Evolutionary conservation across 2,113 vertebrate genomes (phyloP), one percentile per base, ranked within the genome.

Genomic region (Catharus bicknelli): DNA sequence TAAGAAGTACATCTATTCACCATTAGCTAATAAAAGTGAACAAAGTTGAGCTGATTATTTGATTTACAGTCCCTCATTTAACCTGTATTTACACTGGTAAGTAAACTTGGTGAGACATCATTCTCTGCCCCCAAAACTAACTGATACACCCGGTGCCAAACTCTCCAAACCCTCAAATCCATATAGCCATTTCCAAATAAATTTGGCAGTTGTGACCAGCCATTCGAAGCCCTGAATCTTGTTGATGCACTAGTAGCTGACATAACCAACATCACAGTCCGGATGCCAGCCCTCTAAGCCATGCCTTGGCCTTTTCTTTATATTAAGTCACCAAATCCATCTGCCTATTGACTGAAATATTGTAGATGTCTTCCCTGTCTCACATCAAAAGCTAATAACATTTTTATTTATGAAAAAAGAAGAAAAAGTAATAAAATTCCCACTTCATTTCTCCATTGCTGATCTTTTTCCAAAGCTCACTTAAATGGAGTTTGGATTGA

Each of bases 221-320:
- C 26, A 50, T 16, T 43, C 6, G 17, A 47, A 92, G 13, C 16
- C 40, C 42, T 38, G 40, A 47, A 47, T 38, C 50, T n/a, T 42
- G 3, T 2, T 69, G 29, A 68, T 42, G 8, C 5, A 27, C 8
- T 22, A 13, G 23, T n/a, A 57, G 64, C 7, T 54, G 21, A 64
- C 27, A 48, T 16, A 53, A 53, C 10, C 47, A 74, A 27, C 7
- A 51, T 3, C 19, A 19, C 7, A 25, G 11, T 34, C 10, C 5
- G 9, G 9, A 3, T 19, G 30, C 20, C 29, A 34, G 26, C 0
- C 1, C 21, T 38, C 38, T 8, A 20, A 61, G n/a, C 5, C 40
- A 47, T 2, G 1, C 15, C 30, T 70, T 62, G 22, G n/a, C 9
- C 23, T 18, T 22, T 74, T 27, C 9, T 62, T 62, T 38, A 63